Conservation (phyloP, 2,113 vertebrate genomes). For the Aspidoscelis tigris region DNA sequence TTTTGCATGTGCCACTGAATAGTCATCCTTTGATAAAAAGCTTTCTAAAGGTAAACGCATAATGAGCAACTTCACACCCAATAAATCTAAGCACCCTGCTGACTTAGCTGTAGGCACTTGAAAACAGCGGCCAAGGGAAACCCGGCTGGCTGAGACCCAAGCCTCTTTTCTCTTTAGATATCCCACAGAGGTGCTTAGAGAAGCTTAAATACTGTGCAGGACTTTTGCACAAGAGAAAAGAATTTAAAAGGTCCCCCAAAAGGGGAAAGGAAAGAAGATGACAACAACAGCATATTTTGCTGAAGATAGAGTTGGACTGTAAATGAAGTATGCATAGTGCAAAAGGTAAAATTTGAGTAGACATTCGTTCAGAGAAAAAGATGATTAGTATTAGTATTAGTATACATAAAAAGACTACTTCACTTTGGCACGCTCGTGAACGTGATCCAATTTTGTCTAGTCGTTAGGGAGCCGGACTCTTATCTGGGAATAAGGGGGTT, state of each 20-base stretch:
- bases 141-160: constrained; percentile 60
- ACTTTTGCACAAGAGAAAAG: constrained; percentile 53
- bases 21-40: constrained; percentile 28
- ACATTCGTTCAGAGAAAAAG: too few species aligned
- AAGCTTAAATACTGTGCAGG: constrained; percentile 46
- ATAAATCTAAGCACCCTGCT: constrained; percentile 47
- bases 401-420: too few species aligned
- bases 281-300: not conserved
- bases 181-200: constrained; percentile 47
- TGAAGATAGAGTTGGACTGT: not conserved
- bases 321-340: not conserved
- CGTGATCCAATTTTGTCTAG: too few species aligned
- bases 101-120: constrained; percentile 11
- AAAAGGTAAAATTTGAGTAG: not conserved
- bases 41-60: constrained; percentile 35
- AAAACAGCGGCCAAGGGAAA: constrained; percentile 52
- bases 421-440: too few species aligned
- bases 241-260: constrained; percentile 24
- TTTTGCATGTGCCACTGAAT: not conserved
- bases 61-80: constrained; percentile 26
- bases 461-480: too few species aligned
- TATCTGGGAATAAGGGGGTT: too few species aligned
- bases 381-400: not conserved
- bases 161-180: constrained; percentile 64
- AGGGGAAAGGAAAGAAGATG: not conserved